Evolutionary conservation across 2,113 vertebrate genomes (phyloP), one percentile per base, ranked within the genome.

Genomic region (Pogona vitticeps): DNA sequence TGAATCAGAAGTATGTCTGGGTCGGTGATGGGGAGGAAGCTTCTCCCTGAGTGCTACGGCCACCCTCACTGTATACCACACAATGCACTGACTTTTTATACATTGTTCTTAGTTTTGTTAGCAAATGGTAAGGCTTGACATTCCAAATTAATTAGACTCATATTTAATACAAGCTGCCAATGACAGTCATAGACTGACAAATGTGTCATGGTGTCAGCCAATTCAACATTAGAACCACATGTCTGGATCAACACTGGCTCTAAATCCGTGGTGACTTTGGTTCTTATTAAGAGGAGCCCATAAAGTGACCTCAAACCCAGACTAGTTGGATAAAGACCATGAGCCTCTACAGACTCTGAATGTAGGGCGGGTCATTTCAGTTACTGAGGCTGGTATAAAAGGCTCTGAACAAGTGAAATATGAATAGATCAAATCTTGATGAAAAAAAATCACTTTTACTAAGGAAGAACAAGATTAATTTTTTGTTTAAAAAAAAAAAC

Each of bases 261-360:
- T 85, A 89, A 88, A 93, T 85, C 89, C 88, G 90, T 88, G 90
- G 80, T 89, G 75, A 38, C 83, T 46, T 3, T 15, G 80, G 20
- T 67, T 92, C 91, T 82, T 92, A 86, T 86, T 89, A 63, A 88
- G 63, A 88, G 58, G 84, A 63, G 76, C 80, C 71, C 26, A 72
- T 59, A 58, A 83, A 88, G 90, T 94, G 94, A 95, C 89, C 92
- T 94, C 92, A 95, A 88, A 91, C 83, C 0, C 26, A 92, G 65
- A 80, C 86, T 82, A 88, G 77, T 20, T 73, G 75, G 70, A 0
- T 3, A 36, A 89, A 93, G 87, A 94, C 94, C 95, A 94, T 93
- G 87, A 88, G 89, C 90, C 91, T 93, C 94, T 94, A 89, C 94
- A 86, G 67, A 81, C 18, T 78, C n/a, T 59, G 90, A 89, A 90